Base-by-base conservation (phyloP, 1,140 invertebrate species). In the Trachymyrmex septentrionalis region DNA sequence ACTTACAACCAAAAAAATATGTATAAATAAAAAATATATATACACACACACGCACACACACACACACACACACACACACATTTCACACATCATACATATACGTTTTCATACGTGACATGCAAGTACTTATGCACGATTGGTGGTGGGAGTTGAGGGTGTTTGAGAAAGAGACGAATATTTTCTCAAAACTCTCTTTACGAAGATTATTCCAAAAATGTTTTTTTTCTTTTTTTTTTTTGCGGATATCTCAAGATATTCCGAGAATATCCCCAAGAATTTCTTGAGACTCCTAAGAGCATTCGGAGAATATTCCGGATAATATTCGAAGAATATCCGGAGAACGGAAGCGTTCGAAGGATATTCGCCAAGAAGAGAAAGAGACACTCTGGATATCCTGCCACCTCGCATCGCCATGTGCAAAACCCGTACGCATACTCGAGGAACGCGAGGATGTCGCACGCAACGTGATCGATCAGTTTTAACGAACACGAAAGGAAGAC, bases 1-100 rank as follows among this genome's bases (percentile, higher is more conserved):
- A 92, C 87, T 88, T 92, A 93, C 88, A 90, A 88, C 87, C 86
- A 89, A 88, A 87, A 87, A 76, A 86, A 92, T 81, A 92, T 90
- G 86, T 87, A 90, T 78, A 90, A 85, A 88, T 87, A 87, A 86
- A 89, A 75, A 66, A 87, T 75, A 89, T 81, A 87, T 77, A 90
- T 85, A 55, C 66, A 78, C 24, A 78, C 24, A 55, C 53, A 85
- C 6, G 3, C 44, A 78, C 24, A 55, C 53, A 86, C 59, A 78
- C 24, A 55, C 53, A 86, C 44, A 73, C 24, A n/a, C 53, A 86
- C 48, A 48, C 67, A 69, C n/a, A 86, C 59, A 73, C 16, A n/a
- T n/a, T 76, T 87, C 55, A 48, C 67, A 78, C n/a, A 86, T 21
- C 9, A 21, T 38, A 24, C 38, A 34, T 9, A 27, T 12, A 34